A percentile compares a stretch with the other conserved stretches of the same genome.
phyloP scores from a whole-genome alignment of 2,113 vertebrate genomes.

The Bombycilla garrulus region DNA sequence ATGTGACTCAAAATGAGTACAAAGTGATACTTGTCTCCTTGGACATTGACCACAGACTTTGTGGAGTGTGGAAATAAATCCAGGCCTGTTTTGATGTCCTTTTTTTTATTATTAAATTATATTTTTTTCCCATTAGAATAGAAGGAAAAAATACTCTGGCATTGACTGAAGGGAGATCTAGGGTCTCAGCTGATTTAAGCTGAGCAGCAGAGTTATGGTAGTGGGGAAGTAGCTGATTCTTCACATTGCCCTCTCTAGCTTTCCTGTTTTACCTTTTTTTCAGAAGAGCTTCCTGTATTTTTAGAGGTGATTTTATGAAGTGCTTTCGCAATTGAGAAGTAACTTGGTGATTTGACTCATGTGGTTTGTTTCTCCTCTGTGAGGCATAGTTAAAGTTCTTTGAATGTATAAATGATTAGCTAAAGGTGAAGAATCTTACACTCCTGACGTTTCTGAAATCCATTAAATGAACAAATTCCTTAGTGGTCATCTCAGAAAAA shows the following conservation, averaged over 20 bases:
- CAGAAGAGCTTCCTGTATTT: not conserved
- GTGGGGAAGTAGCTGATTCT: not conserved
- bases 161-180: not conserved
- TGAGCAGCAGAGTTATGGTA: not conserved
- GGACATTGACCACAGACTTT: not conserved
- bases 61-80: not conserved
- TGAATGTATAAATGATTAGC: conserved; percentile 3
- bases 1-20: not conserved
- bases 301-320: not conserved
- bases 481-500: conserved; percentile 10
- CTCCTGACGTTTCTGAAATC: conserved; percentile 23
- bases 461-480: conserved; percentile 30
- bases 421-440: not conserved
- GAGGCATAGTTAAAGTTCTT: not conserved
- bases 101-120: not conserved
- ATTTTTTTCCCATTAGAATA: not conserved
- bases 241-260: not conserved
- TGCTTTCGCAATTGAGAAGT: not conserved
- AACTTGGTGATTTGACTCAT: not conserved
- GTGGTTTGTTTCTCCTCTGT: not conserved
- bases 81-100: not conserved
- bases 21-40: not conserved
- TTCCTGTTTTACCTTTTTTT: not conserved
- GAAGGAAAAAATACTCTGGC: not conserved
- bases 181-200: not conserved